Evolutionary conservation across 2,888 invertebrate species (phyloP).

Genomic region (Candidula unifasciata): DNA sequence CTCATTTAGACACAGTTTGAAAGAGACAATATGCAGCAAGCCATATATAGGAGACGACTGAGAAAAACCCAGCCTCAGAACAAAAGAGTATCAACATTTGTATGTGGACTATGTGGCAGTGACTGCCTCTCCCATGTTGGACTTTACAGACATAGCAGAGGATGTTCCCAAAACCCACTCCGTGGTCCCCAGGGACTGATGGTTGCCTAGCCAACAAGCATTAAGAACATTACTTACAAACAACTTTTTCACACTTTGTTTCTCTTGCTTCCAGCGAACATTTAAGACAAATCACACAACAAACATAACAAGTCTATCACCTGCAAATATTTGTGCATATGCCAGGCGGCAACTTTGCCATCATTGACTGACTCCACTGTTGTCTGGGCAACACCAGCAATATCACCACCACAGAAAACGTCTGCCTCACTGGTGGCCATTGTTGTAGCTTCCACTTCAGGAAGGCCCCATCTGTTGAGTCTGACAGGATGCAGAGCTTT

Average conservation of each 20-base stretch:
- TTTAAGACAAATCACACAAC: background rate
- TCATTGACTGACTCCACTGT: constrained; percentile 99
- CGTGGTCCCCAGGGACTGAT: too few relatives aligned
- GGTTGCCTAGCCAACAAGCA: too few relatives aligned
- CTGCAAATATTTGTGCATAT: constrained; percentile 93
- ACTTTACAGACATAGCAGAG: too few relatives aligned
- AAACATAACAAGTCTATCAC: constrained; percentile 78
- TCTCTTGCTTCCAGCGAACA: background rate
- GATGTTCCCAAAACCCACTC: too few relatives aligned
- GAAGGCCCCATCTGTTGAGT: constrained; percentile 87
- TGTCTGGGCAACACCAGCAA: constrained; percentile 95
- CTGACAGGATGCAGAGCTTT: constrained; percentile 87
- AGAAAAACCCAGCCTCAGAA: too few relatives aligned
- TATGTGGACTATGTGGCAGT: too few relatives aligned
- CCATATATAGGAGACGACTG: too few relatives aligned
- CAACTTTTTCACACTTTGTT: background rate
- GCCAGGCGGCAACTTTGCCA: constrained; percentile 97
- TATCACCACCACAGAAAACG: constrained; percentile 95
- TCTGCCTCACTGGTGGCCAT: constrained; percentile 88
- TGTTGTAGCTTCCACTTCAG: constrained; percentile 86
- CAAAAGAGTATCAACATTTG: too few relatives aligned
- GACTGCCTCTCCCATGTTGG: too few relatives aligned
- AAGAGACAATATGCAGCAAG: too few relatives aligned
- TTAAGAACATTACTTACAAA: too few relatives aligned
- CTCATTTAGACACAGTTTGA: too few relatives aligned